Conservation (phyloP, 2,797 vertebrate species). For the Catostomus latipinnis region DNA sequence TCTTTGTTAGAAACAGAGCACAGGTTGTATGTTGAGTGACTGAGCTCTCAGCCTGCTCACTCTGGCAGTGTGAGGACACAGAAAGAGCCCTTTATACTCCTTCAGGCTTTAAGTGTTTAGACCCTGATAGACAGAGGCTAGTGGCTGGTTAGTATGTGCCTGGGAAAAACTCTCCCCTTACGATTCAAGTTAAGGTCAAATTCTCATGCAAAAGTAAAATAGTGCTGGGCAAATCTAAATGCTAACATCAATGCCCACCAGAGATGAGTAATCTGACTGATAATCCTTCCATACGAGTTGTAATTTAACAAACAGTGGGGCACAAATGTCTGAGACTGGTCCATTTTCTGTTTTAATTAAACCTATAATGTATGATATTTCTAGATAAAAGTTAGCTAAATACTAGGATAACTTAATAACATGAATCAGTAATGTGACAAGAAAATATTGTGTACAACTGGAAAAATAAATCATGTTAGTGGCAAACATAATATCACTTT, state of each 20-base stretch:
- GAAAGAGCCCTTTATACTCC: conserved; percentile 80
- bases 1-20: conserved; percentile 46
- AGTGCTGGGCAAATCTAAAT: conserved; percentile 22
- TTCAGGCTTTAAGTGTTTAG: conserved; percentile 66
- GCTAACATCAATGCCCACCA: neutral
- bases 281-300: too few relatives aligned
- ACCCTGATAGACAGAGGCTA: conserved; percentile 73
- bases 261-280: neutral
- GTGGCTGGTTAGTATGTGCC: conserved; percentile 69
- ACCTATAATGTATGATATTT: too few relatives aligned
- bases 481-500: too few relatives aligned
- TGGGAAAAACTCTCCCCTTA: conserved; percentile 76
- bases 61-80: conserved; percentile 54
- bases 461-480: too few relatives aligned
- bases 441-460: too few relatives aligned
- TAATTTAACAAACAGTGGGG: neutral
- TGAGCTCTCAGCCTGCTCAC: conserved; percentile 31
- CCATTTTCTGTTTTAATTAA: too few relatives aligned
- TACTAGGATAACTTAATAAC: too few relatives aligned
- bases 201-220: conserved; percentile 34
- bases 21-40: conserved; percentile 37
- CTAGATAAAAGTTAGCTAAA: too few relatives aligned
- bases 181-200: conserved; percentile 61
- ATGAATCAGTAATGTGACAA: too few relatives aligned
- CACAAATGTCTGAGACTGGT: neutral